Evolutionary conservation across 2,113 vertebrate species (phyloP).

Genomic region (Thermophis baileyi): DNA sequence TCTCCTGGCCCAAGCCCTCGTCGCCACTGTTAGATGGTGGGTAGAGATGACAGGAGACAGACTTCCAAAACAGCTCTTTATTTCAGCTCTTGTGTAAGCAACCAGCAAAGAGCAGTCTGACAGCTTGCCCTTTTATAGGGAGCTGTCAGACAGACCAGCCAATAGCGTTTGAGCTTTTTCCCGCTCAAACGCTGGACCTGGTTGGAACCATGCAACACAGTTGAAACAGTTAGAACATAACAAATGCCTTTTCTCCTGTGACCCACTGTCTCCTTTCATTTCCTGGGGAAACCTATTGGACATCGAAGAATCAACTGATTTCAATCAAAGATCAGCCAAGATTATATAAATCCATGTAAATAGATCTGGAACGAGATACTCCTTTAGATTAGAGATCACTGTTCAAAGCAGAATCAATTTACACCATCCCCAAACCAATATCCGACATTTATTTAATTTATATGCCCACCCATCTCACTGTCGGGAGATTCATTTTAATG

Average conservation of each 20-base stretch:
- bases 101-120: no score
- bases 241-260: not conserved
- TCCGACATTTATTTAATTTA: not conserved
- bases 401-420: not conserved
- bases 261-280: not conserved
- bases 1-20: no score
- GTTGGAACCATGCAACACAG: no score
- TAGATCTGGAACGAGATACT: not conserved
- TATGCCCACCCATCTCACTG: not conserved
- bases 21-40: no score
- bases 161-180: no score
- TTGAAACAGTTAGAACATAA: no score
- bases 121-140: no score
- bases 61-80: no score
- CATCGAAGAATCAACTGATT: not conserved
- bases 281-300: not conserved
- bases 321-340: not conserved
- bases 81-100: no score
- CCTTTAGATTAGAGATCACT: not conserved
- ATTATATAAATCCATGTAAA: not conserved
- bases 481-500: not conserved
- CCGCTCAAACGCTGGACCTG: no score
- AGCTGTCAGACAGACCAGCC: no score
- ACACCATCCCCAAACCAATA: not conserved
- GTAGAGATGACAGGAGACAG: no score